Evolutionary conservation across 2,797 vertebrate genomes (phyloP).

Genomic region (Buceros bicornis): DNA sequence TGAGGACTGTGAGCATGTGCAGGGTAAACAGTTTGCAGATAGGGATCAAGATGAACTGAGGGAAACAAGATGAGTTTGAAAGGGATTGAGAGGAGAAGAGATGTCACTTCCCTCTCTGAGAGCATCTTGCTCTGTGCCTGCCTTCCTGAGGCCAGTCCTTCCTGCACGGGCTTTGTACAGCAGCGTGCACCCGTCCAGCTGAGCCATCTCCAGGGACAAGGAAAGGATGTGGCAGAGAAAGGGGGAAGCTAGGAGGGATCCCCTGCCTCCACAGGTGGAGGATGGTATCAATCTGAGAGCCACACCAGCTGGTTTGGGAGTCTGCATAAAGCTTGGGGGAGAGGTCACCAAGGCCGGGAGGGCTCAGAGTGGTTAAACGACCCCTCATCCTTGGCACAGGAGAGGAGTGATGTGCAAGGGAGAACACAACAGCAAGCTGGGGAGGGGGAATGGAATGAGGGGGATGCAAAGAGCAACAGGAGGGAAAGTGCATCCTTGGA

Average conservation of each 20-base stretch:
- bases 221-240: neutral
- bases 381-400: neutral
- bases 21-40: neutral
- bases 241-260: neutral
- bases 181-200: neutral
- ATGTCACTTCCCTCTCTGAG: neutral
- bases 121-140: neutral
- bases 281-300: rapidly evolving
- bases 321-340: neutral
- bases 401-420: neutral
- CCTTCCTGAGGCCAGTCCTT: neutral
- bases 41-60: neutral
- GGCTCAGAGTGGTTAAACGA: neutral
- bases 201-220: rapidly evolving
- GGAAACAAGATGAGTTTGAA: neutral
- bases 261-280: neutral
- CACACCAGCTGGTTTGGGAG: neutral
- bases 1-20: neutral
- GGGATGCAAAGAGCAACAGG: constrained; percentile 39
- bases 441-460: neutral
- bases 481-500: constrained; percentile 64
- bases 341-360: neutral
- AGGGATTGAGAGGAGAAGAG: neutral
- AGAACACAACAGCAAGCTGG: neutral
- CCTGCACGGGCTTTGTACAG: neutral